These are phyloP conservation scores for Suillia variegata DNA, from an alignment of 2,888 invertebrate species.

Conservation along the genomic window DNA sequence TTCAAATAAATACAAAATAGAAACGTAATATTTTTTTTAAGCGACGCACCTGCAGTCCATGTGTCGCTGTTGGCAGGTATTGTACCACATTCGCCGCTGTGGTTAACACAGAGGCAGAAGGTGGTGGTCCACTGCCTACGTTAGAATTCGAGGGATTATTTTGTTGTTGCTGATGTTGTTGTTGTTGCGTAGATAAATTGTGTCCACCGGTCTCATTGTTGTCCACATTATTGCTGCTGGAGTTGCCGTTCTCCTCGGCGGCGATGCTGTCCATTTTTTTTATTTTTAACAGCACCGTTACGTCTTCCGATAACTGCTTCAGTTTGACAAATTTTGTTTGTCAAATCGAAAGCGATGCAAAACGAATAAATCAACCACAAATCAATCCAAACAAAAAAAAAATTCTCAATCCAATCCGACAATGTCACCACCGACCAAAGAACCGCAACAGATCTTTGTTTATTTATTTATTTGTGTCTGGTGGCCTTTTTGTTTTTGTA, in stretches of 20 bases:
- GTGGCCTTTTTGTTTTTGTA: neutral
- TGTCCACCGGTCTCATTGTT: constrained; percentile 45
- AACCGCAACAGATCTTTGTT: too few species aligned
- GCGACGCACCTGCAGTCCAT: constrained; percentile 70
- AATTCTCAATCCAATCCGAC: too few species aligned
- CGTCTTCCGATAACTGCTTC: constrained; percentile 64
- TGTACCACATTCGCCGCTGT: constrained; percentile 82
- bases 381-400: neutral
- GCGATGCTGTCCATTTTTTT: constrained; percentile 86
- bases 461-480: neutral
- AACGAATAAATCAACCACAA: too few species aligned
- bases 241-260: constrained; percentile 86
- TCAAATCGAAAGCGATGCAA: constrained; percentile 6
- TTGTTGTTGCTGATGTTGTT: constrained; percentile 36
- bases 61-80: constrained; percentile 70
- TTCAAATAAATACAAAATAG: neutral
- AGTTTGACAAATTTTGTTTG: constrained; percentile 62
- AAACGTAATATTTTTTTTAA: constrained; percentile 13
- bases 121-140: constrained; percentile 22
- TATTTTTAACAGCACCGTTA: constrained; percentile 66
- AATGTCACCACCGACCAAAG: neutral
- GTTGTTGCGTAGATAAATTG: constrained; percentile 23
- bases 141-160: constrained; percentile 46
- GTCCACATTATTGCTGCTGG: constrained; percentile 49
- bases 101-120: constrained; percentile 61